phyloP scores from a whole-genome alignment of 2,113 vertebrate genomes.

The Pipra filicauda region DNA sequence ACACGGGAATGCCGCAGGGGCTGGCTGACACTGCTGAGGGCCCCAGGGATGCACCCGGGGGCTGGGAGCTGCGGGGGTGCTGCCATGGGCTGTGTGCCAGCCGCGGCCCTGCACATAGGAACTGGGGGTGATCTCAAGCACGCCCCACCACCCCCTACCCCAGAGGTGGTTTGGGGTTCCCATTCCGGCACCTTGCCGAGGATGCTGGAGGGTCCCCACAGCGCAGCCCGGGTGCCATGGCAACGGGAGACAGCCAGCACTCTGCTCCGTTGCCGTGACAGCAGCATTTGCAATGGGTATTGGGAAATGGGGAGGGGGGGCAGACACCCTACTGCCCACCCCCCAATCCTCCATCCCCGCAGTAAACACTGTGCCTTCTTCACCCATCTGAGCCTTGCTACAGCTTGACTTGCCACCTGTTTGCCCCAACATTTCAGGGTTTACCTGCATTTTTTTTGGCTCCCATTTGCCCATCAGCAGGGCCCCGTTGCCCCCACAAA shows the following conservation, averaged over 20 bases:
- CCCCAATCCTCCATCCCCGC: background rate
- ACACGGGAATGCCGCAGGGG: background rate
- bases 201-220: background rate
- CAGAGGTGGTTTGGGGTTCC: background rate
- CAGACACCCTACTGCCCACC: background rate
- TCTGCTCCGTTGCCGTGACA: background rate
- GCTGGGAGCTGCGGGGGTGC: slow-evolving; percentile 27
- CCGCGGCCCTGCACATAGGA: too few species aligned
- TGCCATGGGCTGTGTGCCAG: accelerated
- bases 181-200: background rate
- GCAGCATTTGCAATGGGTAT: background rate
- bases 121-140: background rate
- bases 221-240: background rate
- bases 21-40: background rate
- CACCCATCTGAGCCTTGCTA: background rate
- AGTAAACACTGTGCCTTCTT: background rate
- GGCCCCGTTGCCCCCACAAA: background rate
- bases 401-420: too few species aligned
- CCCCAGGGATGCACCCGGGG: background rate
- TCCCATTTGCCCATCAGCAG: background rate
- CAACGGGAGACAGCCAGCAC: background rate
- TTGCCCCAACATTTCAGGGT: background rate
- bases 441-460: background rate
- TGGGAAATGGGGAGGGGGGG: background rate
- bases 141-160: too few species aligned